phyloP scores from a whole-genome alignment of 2,888 invertebrate species.

The Willowsia nigromaculata region DNA sequence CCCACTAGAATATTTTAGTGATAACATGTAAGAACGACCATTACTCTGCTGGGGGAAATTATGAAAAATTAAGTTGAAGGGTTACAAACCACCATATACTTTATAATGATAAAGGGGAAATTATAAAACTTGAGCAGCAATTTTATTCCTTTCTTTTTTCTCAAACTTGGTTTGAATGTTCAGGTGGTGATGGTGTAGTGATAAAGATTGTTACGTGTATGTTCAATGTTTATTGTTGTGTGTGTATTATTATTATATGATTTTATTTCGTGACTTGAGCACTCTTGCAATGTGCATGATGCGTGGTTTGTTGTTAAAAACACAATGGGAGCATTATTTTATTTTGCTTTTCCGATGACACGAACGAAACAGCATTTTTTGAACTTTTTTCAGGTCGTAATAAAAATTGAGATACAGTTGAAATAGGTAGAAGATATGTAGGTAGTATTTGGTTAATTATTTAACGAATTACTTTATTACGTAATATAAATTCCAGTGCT shows the following conservation, averaged over 20 bases:
- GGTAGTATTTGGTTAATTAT: too few relatives aligned
- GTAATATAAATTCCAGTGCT: too few relatives aligned
- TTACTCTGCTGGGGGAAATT: neutral
- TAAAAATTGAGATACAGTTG: neutral
- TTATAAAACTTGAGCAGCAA: neutral
- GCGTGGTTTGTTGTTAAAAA: neutral
- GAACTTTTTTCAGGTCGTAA: neutral
- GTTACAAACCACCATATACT: neutral
- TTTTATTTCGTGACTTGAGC: neutral
- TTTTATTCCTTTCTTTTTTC: neutral
- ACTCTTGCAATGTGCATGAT: neutral
- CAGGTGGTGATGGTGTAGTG: neutral
- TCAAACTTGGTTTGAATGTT: neutral
- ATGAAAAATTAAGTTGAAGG: neutral
- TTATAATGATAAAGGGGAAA: constrained; percentile 9
- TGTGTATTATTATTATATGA: neutral
- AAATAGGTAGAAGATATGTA: too few relatives aligned
- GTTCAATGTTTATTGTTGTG: too few relatives aligned
- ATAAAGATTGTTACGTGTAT: neutral
- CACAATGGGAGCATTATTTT: neutral
- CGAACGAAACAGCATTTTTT: constrained; percentile 8
- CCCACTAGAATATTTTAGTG: neutral
- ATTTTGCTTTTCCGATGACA: neutral
- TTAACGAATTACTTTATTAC: too few relatives aligned
- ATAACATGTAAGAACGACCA: neutral